Conservation (phyloP, 2,113 vertebrate genomes). For the Fregata magnificens region DNA sequence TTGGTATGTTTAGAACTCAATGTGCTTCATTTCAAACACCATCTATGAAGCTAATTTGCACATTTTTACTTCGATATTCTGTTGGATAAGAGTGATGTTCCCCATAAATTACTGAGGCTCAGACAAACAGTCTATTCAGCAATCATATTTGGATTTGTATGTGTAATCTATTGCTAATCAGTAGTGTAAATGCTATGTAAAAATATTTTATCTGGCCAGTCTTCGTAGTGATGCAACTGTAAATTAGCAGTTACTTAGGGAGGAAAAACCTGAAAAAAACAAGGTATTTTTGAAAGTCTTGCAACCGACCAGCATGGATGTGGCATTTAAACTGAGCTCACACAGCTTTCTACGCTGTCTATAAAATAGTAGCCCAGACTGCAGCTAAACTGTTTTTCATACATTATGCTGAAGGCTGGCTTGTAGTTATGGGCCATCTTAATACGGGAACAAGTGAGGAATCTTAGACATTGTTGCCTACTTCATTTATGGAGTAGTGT, state of each 20-base stretch:
- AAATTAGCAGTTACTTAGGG: background rate
- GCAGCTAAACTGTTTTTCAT: background rate
- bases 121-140: background rate
- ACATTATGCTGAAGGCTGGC: background rate
- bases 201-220: background rate
- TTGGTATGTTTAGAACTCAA: background rate
- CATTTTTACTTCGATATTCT: background rate
- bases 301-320: fast-evolving
- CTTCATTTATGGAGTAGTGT: background rate
- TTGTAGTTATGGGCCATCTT: background rate
- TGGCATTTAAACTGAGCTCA: background rate
- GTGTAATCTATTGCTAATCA: background rate
- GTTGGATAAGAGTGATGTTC: background rate
- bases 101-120: background rate
- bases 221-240: background rate
- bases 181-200: background rate
- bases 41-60: background rate
- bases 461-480: background rate
- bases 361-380: background rate
- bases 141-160: background rate
- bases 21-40: background rate
- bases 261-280: background rate
- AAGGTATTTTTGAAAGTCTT: background rate
- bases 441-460: background rate
- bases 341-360: background rate